Evolutionary conservation across 2,113 vertebrate species (phyloP), one percentile per base, ranked within the genome.

Genomic region (Pundamilia nyererei): DNA sequence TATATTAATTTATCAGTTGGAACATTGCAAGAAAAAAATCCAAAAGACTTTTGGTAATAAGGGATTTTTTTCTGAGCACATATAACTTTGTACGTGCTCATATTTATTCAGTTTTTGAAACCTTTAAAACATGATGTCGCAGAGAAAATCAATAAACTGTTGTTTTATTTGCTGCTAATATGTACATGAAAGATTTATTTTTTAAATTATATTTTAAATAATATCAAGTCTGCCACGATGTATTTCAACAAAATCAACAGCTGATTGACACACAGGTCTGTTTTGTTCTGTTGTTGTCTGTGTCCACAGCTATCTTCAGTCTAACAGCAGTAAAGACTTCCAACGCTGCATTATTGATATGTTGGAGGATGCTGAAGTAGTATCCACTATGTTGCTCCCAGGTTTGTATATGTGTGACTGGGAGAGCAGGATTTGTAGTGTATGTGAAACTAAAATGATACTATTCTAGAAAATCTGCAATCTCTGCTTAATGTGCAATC

Each of bases 361-460:
- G 95, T 93, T 99, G 95, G 97, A 97, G 92, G 96, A 97, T 53
- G 96, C 98, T 1, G 98, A 99, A 93, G 95, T 97, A 12, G 96
- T 99, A 56, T 97, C 97, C 81, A 99, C 98, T 31, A 98, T 99
- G 97, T 94, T 98, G 60, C 96, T 99, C 86, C 98, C 98, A 96
- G 98, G 98, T 99, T 89, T 40, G 96, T 62, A 8, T 53, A 9
- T 45, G 7, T 80, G 31, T 55, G 5, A 24, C 5, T 38, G 75
- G 75, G 53, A 68, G 2, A 79, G 10, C 26, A 10, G 56, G 51
- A 17, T 14, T 5, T 40, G 33, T 40, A 54, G 29, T 5, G 11
- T 79, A 54, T 38, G 1, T 55, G 6, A 38, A 54, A 55, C 53
- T 15, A 24, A 54, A 80, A 40, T 55, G 3, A 54, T 35, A 45